Evolutionary conservation across 1,140 invertebrate genomes (phyloP).

Genomic region (Drosophila sucinea): DNA sequence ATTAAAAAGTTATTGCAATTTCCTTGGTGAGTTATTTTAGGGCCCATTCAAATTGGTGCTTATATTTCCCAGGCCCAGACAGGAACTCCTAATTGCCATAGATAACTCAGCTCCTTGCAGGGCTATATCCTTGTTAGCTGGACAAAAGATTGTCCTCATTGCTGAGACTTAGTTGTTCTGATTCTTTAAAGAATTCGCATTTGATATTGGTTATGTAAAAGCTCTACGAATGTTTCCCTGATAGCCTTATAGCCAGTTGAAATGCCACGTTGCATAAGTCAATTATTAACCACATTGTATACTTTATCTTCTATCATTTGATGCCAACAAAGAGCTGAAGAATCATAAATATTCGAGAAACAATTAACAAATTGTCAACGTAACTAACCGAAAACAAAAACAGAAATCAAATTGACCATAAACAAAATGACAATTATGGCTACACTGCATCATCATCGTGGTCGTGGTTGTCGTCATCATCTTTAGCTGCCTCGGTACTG

Average conservation of each 20-base stretch:
- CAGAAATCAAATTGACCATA: slow-evolving; percentile 33
- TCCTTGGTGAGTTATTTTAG: no score
- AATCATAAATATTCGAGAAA: slow-evolving; percentile 28
- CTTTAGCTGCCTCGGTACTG: background rate
- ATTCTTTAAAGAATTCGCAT: no score
- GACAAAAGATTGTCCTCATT: no score
- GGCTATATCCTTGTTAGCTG: no score
- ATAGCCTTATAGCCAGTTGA: background rate
- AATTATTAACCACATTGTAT: background rate
- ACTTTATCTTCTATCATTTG: background rate
- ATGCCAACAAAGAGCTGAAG: background rate
- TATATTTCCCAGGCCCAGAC: no score
- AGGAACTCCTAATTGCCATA: no score
- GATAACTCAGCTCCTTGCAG: no score
- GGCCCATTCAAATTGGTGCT: no score
- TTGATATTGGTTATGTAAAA: no score
- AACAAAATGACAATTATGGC: slow-evolving; percentile 50
- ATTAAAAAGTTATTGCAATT: no score
- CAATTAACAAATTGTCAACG: slow-evolving; percentile 47
- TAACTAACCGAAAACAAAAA: slow-evolving; percentile 21
- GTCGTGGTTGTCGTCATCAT: background rate
- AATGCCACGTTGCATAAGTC: background rate
- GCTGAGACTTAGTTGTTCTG: no score
- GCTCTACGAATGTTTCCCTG: no score
- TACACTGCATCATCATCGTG: slow-evolving; percentile 38